Base-by-base conservation (phyloP, 2,888 invertebrate species). In the Fragum sueziense region DNA sequence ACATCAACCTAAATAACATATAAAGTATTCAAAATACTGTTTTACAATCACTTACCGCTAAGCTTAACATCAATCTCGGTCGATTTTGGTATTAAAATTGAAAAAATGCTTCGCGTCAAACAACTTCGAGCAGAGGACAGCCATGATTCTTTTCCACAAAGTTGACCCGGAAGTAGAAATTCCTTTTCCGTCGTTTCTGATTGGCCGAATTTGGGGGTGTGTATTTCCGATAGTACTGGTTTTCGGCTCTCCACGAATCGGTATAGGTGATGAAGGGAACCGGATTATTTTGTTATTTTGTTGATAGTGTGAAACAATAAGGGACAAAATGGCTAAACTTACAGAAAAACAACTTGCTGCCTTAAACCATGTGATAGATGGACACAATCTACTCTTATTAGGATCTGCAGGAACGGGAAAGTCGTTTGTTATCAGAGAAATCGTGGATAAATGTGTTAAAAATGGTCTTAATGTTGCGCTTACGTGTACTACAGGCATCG, bases 401-500 rank as follows among this genome's bases (percentile, higher is more conserved):
- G 75, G 79, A 0, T 29, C 67, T 31, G 75, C 79, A 9, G 72
- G 79, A 11, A 79, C 75, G 3, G 79, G 79, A 14, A 79, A 79
- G 47, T 37, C 75, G 11, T 62, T 72, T 47, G 31, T 54, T 29
- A 54, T 79, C 1, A 47, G 47, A 14, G 47, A 51, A 51, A 72
- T 79, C n/a, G 61, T 62, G 14, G 29, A 65, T 33, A 51, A 20
- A 17, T 59, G 52, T 41, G 9, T 29, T 0, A 22, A 31, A 51
- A 67, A 47, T 22, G 69, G 72, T 6, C 68, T 59, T n/a, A 9
- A n/a, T 7, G 59, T 71, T 20, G 29, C 72, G 29, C 59, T 75
- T 17, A 79, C 79, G 61, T 67, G 68, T 9, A 79, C 79, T 20
- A 79, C 79, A 34, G 79, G 79, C 0, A 79, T 79, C 7, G 75